Evolutionary conservation across 2,888 invertebrate species (phyloP).

Genomic region (Carabus problematicus): DNA sequence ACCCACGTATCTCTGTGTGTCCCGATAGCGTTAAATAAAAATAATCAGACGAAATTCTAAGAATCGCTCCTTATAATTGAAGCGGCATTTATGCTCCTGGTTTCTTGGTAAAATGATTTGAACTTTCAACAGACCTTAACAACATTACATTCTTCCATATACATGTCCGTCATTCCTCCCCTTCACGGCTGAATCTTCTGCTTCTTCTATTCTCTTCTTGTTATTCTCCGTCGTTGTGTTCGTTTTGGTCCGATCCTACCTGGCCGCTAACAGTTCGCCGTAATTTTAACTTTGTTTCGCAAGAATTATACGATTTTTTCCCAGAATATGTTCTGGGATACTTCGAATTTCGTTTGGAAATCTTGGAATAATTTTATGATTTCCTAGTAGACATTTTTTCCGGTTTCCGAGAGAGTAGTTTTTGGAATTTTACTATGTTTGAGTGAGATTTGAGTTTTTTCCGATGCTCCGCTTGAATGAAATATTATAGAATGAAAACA

Average conservation of each 20-base stretch:
- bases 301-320: constrained; percentile 35
- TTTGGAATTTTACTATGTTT: not conserved
- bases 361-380: constrained; percentile 18
- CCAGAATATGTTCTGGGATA: constrained; percentile 19
- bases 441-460: too few species aligned
- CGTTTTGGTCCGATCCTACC: not conserved
- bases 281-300: constrained; percentile 34
- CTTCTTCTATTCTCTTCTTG: not conserved
- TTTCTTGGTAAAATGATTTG: constrained; percentile 39
- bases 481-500: too few species aligned
- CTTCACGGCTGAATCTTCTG: too few species aligned
- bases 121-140: constrained; percentile 34
- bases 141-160: constrained; percentile 36
- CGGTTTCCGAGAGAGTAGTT: constrained; percentile 10
- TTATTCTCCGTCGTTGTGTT: constrained; percentile 17
- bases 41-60: constrained; percentile 31
- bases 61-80: constrained; percentile 35
- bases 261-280: constrained; percentile 18
- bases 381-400: constrained; percentile 16
- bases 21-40: constrained; percentile 35
- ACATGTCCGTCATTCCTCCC: not conserved
- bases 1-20: not conserved
- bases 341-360: constrained; percentile 21
- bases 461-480: too few species aligned
- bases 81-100: constrained; percentile 31